Base-by-base conservation (phyloP, 1,140 invertebrate species). In the Cyrtorhinus lividipennis region DNA sequence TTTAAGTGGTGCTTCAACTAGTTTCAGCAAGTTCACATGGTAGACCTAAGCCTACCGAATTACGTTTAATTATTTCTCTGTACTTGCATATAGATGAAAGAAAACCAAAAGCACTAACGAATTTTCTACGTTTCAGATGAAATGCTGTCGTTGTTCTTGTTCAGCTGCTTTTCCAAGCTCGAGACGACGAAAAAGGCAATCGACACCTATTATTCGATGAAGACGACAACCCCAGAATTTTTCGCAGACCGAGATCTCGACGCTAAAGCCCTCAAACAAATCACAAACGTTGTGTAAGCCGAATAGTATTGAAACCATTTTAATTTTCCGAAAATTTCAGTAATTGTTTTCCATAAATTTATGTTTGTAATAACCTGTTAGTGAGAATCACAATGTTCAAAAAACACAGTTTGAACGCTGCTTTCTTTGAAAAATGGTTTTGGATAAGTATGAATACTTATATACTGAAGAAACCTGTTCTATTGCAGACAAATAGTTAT, bases 51-150 rank as follows among this genome's bases (percentile, higher is more conserved):
- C 20, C 15, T 10, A 18, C 12, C 12, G 2, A 27, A 10, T 20
- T 18, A 1, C 10, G 56, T 24, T 25, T 10, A 57, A 3, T 58
- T 1, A 2, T 63, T 25, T 1, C 18, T 5, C 18, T 12, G 25
- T 1, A 15, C 23, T n/a, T n/a, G n/a, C n/a, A n/a, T n/a, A n/a
- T n/a, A n/a, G n/a, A n/a, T n/a, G n/a, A n/a, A n/a, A n/a, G n/a
- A n/a, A n/a, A n/a, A n/a, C n/a, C n/a, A n/a, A n/a, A n/a, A n/a
- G n/a, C 5, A 24, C 15, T 57, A 20, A 38, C 1, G 22, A 24
- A 44, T 46, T 13, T 61, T 56, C 23, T 5, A 26, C 60, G 38
- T 23, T 46, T 58, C 65, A 66, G 81, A 84, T 70, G 71, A 77
- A 18, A 78, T 83, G 66, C 48, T 67, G 13, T 61, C 64, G 13